Conservation (phyloP, 2,888 invertebrate genomes). For the Acheta domesticus region DNA sequence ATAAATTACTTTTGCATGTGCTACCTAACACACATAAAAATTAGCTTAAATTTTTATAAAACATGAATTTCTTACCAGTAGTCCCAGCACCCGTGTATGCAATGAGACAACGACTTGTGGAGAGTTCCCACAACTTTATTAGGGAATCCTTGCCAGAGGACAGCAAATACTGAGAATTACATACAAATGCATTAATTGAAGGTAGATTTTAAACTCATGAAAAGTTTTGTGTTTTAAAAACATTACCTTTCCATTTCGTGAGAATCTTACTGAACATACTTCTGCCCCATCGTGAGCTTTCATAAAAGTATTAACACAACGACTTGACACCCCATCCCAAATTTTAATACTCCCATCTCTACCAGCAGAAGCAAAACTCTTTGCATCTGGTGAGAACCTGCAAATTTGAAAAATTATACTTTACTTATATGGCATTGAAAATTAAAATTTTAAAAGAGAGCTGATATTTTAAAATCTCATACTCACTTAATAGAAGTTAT, state of each 20-base stretch:
- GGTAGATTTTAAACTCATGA: not conserved
- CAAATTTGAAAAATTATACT: constrained; percentile 38
- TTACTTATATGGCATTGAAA: too few species aligned
- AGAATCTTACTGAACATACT: constrained; percentile 90
- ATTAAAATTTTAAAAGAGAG: too few species aligned
- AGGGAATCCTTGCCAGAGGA: constrained; percentile 95
- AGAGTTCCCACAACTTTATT: constrained; percentile 96
- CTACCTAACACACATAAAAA: too few species aligned
- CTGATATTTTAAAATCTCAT: too few species aligned
- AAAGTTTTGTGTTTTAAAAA: not conserved
- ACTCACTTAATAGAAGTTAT: constrained; percentile 72
- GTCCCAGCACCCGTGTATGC: constrained; percentile 90
- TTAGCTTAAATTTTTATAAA: too few species aligned
- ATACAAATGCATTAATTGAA: not conserved
- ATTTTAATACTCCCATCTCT: constrained; percentile 92
- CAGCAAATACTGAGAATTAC: constrained; percentile 75
- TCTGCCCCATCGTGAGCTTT: constrained; percentile 93
- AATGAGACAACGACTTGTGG: constrained; percentile 93
- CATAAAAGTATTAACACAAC: constrained; percentile 89
- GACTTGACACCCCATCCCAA: constrained; percentile 94
- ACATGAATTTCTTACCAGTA: constrained; percentile 54
- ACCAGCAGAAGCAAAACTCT: constrained; percentile 78
- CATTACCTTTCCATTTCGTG: constrained; percentile 87
- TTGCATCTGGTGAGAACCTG: constrained; percentile 66
- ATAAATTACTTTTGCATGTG: too few species aligned